A percentile compares a stretch with the other conserved stretches of the same genome.
Evolutionary conservation across 2,888 invertebrate species (phyloP).

Genomic region (Tinea semifulvella): DNA sequence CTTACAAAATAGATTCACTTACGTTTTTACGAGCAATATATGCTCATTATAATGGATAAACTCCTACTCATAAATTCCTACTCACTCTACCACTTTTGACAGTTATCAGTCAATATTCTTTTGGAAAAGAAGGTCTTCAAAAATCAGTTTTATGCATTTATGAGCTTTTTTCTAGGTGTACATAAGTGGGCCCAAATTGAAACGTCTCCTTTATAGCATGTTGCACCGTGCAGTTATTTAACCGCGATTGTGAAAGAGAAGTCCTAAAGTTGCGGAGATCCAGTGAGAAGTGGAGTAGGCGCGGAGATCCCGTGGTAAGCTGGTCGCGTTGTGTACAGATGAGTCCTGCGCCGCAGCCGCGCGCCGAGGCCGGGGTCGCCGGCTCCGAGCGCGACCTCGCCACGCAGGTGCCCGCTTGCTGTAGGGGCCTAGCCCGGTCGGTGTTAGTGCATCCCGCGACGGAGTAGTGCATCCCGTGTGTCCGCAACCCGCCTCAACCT

Average conservation of each 20-base stretch:
- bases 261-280: slow-evolving; percentile 40
- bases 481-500: slow-evolving; percentile 30
- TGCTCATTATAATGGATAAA: no score
- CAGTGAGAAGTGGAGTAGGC: slow-evolving; percentile 59
- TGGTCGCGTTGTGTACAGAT: slow-evolving; percentile 63
- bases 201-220: no score
- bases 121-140: no score
- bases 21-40: no score
- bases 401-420: slow-evolving; percentile 24
- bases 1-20: no score
- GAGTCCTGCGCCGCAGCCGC: slow-evolving; percentile 61
- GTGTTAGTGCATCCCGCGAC: slow-evolving; percentile 60
- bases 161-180: no score
- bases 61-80: no score
- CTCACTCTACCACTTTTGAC: no score
- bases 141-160: no score
- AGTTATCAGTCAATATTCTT: no score
- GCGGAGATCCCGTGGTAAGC: slow-evolving; percentile 30
- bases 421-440: slow-evolving; percentile 60
- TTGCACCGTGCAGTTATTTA: no score
- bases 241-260: background rate
- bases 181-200: no score
- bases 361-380: slow-evolving; percentile 50
- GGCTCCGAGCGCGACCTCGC: slow-evolving; percentile 38
- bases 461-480: slow-evolving; percentile 29